Conservation (phyloP, 2,888 invertebrate genomes). For the Balanococcus diminutus region DNA sequence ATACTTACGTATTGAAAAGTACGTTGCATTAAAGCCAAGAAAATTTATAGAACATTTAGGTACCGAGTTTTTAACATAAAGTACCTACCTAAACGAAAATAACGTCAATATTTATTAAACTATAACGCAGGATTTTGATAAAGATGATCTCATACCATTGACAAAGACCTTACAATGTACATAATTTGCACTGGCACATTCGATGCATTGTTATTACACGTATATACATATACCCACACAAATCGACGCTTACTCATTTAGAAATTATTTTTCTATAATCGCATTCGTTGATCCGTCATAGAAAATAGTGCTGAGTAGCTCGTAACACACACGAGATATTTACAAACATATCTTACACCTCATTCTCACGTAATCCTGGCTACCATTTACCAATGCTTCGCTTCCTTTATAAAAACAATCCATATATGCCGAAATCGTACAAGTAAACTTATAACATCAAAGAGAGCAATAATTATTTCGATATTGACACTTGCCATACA, state of each 20-base stretch:
- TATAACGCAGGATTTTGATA: not conserved
- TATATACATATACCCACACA: not conserved
- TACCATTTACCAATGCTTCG: not conserved
- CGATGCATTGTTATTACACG: no score
- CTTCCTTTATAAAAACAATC: not conserved
- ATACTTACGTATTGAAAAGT: not conserved
- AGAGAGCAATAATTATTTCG: not conserved
- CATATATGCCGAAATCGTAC: not conserved
- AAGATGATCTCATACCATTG: not conserved
- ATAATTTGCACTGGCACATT: not conserved
- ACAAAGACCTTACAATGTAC: not conserved
- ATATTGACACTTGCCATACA: not conserved
- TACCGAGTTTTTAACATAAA: no score
- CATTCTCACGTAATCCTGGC: not conserved
- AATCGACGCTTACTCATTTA: not conserved
- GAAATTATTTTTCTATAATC: not conserved
- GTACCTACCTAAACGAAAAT: no score
- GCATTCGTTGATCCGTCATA: not conserved
- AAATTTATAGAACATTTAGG: no score
- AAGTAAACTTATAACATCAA: not conserved
- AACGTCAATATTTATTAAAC: not conserved
- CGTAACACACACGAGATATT: not conserved
- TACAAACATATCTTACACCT: not conserved
- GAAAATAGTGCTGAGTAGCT: not conserved
- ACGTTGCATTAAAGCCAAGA: no score